Evolutionary conservation across 1,140 invertebrate genomes (phyloP).

Genomic region (Probaryconus sp.): DNA sequence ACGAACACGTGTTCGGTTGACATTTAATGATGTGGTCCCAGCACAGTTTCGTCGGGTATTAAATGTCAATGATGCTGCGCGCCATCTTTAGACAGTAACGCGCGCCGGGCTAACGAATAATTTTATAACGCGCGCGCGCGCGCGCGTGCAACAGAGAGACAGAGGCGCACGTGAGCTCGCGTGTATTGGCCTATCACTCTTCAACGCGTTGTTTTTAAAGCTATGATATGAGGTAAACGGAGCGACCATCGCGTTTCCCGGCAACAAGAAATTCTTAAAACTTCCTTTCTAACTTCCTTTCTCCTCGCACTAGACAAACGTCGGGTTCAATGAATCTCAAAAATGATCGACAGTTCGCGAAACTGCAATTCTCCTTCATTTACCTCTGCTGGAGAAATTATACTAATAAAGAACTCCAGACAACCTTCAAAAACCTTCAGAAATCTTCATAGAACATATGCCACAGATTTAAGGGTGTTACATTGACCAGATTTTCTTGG

Average conservation of each 20-base stretch:
- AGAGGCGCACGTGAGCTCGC: not conserved
- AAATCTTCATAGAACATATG: too few relatives aligned
- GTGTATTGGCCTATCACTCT: slow-evolving; percentile 26
- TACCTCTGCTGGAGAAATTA: too few relatives aligned
- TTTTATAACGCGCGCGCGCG: slow-evolving; percentile 17
- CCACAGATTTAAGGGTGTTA: too few relatives aligned
- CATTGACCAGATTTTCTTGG: too few relatives aligned
- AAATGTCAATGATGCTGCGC: slow-evolving; percentile 51
- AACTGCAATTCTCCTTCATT: too few relatives aligned
- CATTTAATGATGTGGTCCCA: slow-evolving; percentile 43
- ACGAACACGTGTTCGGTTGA: slow-evolving; percentile 36
- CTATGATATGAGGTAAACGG: slow-evolving; percentile 27
- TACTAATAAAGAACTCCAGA: slow-evolving; percentile 2
- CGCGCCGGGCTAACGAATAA: slow-evolving; percentile 46
- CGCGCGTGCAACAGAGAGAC: not conserved
- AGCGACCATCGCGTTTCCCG: slow-evolving; percentile 40
- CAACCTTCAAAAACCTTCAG: too few relatives aligned
- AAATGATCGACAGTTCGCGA: not conserved
- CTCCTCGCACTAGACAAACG: slow-evolving; percentile 28
- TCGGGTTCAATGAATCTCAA: slow-evolving; percentile 43
- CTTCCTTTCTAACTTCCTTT: slow-evolving; percentile 55
- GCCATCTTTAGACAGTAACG: slow-evolving; percentile 44
- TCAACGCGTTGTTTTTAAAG: slow-evolving; percentile 18
- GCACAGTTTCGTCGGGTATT: slow-evolving; percentile 31
- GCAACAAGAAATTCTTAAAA: slow-evolving; percentile 34